A percentile compares a stretch with the other conserved stretches of the same genome.
These are phyloP conservation scores for Hyposoter didymator DNA, from an alignment of 2,888 invertebrate species.

Conservation along the genomic window DNA sequence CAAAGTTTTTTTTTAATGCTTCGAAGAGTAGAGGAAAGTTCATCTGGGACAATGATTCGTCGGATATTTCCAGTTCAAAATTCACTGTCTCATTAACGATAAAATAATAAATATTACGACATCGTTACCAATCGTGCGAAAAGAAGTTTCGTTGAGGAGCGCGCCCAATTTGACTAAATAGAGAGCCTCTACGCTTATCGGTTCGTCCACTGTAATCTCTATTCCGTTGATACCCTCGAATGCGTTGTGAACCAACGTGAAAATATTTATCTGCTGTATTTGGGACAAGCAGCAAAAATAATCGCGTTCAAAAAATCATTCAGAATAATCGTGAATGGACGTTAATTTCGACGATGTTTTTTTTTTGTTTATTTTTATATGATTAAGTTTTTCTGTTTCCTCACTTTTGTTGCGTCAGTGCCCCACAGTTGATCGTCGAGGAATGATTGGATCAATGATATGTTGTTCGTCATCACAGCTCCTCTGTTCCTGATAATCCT, in stretches of 20 bases:
- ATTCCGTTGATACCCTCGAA: slow-evolving; percentile 53
- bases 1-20: neutral
- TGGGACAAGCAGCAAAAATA: neutral
- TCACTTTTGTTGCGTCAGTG: slow-evolving; percentile 30
- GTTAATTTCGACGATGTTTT: too few species aligned
- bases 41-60: too few species aligned
- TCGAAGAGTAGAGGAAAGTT: neutral
- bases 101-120: slow-evolving; percentile 57
- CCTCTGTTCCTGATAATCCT: slow-evolving; percentile 19
- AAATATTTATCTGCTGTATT: slow-evolving; percentile 67
- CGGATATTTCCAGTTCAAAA: too few species aligned
- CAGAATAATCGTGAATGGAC: neutral
- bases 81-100: neutral
- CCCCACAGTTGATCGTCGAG: slow-evolving; percentile 22
- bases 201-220: slow-evolving; percentile 59
- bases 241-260: slow-evolving; percentile 62
- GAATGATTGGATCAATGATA: slow-evolving; percentile 32
- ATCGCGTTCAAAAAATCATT: neutral
- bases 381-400: neutral
- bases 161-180: slow-evolving; percentile 57
- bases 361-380: too few species aligned
- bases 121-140: slow-evolving; percentile 70
- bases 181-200: slow-evolving; percentile 50
- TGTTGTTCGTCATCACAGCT: neutral
- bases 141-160: slow-evolving; percentile 61